Conservation (phyloP, 2,113 vertebrate species). For the Pycnonotus jocosus region DNA sequence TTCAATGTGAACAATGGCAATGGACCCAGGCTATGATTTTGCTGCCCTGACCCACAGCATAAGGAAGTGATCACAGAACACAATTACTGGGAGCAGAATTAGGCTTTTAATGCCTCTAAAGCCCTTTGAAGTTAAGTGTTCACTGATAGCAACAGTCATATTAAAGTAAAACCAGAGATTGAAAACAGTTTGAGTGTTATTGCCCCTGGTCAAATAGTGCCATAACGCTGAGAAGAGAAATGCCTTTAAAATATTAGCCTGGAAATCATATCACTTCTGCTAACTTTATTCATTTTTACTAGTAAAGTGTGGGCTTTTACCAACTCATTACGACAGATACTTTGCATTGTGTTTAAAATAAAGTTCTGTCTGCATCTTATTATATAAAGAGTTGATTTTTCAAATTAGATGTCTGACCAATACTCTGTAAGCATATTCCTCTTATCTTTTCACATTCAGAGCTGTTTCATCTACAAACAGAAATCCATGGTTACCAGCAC, state of each 20-base stretch:
- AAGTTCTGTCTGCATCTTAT: not conserved
- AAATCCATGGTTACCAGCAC: not conserved
- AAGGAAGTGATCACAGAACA: not conserved
- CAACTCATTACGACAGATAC: not conserved
- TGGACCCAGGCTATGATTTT: not conserved
- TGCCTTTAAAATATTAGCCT: not conserved
- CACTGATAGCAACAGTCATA: not conserved
- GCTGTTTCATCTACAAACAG: not conserved
- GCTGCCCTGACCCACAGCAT: not conserved
- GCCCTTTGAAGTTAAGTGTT: not conserved
- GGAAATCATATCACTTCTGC: not conserved
- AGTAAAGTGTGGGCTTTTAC: not conserved
- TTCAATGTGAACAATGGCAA: not conserved
- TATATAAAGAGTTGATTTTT: not conserved
- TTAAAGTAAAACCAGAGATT: not conserved
- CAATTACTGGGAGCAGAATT: not conserved
- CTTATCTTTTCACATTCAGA: not conserved
- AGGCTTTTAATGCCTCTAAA: not conserved
- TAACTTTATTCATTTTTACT: not conserved
- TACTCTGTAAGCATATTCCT: not conserved
- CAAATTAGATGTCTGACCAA: not conserved
- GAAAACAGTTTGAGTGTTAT: not conserved
- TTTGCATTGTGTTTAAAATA: not conserved
- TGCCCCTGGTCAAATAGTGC: not conserved
- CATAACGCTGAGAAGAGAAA: not conserved